Conservation (phyloP, 35 echinoderm and acorn worm species). For the Patiria miniata region DNA sequence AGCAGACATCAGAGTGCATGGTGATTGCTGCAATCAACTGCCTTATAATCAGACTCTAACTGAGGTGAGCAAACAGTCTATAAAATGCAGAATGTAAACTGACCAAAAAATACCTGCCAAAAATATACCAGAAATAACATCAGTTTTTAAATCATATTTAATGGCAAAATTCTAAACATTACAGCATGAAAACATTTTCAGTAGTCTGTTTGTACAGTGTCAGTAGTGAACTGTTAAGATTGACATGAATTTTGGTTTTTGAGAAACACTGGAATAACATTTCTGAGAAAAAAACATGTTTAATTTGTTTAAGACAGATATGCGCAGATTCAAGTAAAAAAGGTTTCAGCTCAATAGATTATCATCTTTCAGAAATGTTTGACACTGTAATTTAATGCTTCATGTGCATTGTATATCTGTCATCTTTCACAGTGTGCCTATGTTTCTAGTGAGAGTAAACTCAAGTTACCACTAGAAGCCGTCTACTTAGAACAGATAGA, state of each 20-base stretch:
- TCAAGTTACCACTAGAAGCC: slow-evolving; percentile 71
- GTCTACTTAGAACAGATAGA: slow-evolving; percentile 95
- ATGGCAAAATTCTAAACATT: background rate
- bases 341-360: no score
- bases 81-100: background rate
- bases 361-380: no score
- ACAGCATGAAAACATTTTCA: background rate
- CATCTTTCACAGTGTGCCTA: slow-evolving; percentile 68
- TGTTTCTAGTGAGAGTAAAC: slow-evolving; percentile 65
- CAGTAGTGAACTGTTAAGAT: no score
- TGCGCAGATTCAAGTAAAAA: no score
- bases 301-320: no score
- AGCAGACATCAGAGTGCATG: background rate
- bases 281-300: no score
- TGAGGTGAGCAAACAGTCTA: background rate
- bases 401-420: background rate
- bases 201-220: background rate
- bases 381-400: no score
- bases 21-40: background rate
- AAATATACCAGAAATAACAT: background rate
- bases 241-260: no score
- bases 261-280: no score
- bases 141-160: background rate
- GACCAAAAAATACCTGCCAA: background rate
- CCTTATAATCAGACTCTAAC: background rate